Percentiles rank a stretch among this genome's conserved stretches.
Conservation (phyloP, 2,113 vertebrate genomes). For the Lucifuga dentata region DNA sequence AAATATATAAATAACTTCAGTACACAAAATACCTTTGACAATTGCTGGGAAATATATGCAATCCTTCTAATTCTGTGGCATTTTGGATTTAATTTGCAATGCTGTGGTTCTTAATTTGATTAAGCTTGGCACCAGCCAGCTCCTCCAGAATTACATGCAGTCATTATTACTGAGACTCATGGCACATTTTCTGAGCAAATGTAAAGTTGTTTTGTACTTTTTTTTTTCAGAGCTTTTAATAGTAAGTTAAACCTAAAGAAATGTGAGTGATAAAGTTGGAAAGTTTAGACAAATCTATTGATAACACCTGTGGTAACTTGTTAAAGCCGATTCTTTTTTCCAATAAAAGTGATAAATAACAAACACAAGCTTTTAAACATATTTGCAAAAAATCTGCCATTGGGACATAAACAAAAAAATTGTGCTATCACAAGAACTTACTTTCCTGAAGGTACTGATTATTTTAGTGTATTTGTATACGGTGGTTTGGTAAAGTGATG, state of each 20-base stretch:
- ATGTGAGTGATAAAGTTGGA: background rate
- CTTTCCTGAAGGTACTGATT: background rate
- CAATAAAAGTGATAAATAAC: no score
- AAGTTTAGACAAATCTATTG: background rate
- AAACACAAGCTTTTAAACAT: no score
- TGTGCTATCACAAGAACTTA: background rate
- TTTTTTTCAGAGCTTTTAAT: constrained; percentile 2
- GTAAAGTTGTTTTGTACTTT: constrained; percentile 1
- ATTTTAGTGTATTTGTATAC: constrained; percentile 4
- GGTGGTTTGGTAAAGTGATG: constrained; percentile 10
- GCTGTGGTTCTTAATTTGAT: constrained; percentile 27
- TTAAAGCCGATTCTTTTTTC: constrained; percentile 1
- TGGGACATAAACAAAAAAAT: background rate
- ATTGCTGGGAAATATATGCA: constrained; percentile 65
- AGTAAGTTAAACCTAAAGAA: background rate
- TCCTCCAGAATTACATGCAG: constrained; percentile 11
- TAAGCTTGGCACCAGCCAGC: constrained; percentile 11
- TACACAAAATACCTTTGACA: constrained; percentile 31
- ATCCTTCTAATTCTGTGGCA: constrained; percentile 50
- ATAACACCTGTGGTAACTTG: constrained; percentile 17
- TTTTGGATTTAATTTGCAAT: constrained; percentile 26
- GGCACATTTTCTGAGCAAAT: constrained; percentile 29
- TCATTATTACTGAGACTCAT: constrained; percentile 44
- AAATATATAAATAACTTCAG: constrained; percentile 22
- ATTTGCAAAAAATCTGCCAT: background rate